Base-by-base conservation (phyloP, 1,140 invertebrate genomes). In the Drosophila kurseongensis region DNA sequence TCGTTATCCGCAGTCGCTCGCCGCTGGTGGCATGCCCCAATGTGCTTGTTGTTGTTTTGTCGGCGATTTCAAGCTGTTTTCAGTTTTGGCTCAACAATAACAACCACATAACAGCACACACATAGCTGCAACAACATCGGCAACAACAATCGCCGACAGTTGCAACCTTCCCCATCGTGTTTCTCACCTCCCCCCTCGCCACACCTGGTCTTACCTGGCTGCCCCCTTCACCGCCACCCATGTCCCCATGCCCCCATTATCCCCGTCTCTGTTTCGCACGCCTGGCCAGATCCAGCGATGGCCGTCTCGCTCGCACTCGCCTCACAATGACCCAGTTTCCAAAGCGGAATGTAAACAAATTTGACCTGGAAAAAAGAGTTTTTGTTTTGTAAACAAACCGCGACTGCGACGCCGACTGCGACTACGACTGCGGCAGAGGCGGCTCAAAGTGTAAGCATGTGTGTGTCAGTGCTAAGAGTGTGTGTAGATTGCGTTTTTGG, bases 291-390 rank as follows among this genome's bases (percentile, higher is more conserved):
- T 42, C 65, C 38, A 41, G 47, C 29, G 54, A 35, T 27, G 9
- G 61, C 47, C 42, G 42, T 78, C 74, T 68, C 77, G 50, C 63
- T 89, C 63, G 77, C 80, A 68, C 80, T 51, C 71, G 82, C 67
- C 57, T 89, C 73, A 72, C 85, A 89, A 84, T 89, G 84, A 89
- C 85, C 84, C 74, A 89, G 84, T 89, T 89, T 89, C 75, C 69
- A 84, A 76, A 78, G 84, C 84, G 85, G 84, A 89, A 89, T 89
- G 84, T 89, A 89, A 89, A 89, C 84, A 89, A 89, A 89, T 89
- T 89, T 89, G 84, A 89, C 84, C 84, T 89, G 84, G 88, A 89
- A 89, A 83, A 78, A 62, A 79, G 77, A 77, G 60, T 81, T 78
- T 72, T 89, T 86, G 79, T 76, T 88, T 89, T 89, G 84, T 89